Conservation (phyloP, 1,140 invertebrate species). For the Eciton burchellii region DNA sequence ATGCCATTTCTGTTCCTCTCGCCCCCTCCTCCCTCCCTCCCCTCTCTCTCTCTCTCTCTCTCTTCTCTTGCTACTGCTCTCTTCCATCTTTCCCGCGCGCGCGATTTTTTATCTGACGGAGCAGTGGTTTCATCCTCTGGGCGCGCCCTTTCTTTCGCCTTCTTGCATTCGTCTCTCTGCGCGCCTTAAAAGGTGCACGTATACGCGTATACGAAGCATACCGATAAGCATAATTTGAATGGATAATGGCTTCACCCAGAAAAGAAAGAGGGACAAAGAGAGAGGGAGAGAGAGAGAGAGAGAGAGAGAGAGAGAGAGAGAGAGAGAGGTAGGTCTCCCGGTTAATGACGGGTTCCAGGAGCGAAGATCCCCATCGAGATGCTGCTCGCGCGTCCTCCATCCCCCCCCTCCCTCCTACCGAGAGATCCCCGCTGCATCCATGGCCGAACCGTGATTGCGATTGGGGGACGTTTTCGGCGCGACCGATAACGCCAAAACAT, state of each 20-base stretch:
- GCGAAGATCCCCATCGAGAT: slow-evolving; percentile 64
- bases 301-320: slow-evolving; percentile 26
- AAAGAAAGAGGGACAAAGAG: too few species aligned
- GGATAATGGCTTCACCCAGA: slow-evolving; percentile 78
- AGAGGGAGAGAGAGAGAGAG: slow-evolving; percentile 46
- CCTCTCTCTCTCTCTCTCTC: too few species aligned
- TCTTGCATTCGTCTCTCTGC: slow-evolving; percentile 63
- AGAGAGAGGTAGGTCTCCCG: slow-evolving; percentile 70
- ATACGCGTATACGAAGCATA: slow-evolving; percentile 62
- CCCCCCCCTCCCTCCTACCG: background rate
- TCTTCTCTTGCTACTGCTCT: background rate
- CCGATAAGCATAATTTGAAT: slow-evolving; percentile 82
- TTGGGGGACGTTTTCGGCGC: slow-evolving; percentile 64
- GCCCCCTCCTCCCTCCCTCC: background rate
- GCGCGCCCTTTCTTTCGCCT: slow-evolving; percentile 26
- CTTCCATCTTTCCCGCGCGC: background rate
- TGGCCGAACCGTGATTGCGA: slow-evolving; percentile 51
- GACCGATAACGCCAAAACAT: slow-evolving; percentile 8
- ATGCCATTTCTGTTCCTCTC: too few species aligned
- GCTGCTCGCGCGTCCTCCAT: slow-evolving; percentile 33
- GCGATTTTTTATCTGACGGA: slow-evolving; percentile 38
- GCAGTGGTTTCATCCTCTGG: slow-evolving; percentile 31
- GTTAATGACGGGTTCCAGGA: slow-evolving; percentile 74
- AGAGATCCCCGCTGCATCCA: slow-evolving; percentile 34
- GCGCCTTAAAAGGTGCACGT: slow-evolving; percentile 71